Evolutionary conservation across 1,140 invertebrate genomes (phyloP), one percentile per base, ranked within the genome.

Genomic region (Micrasema minimum): DNA sequence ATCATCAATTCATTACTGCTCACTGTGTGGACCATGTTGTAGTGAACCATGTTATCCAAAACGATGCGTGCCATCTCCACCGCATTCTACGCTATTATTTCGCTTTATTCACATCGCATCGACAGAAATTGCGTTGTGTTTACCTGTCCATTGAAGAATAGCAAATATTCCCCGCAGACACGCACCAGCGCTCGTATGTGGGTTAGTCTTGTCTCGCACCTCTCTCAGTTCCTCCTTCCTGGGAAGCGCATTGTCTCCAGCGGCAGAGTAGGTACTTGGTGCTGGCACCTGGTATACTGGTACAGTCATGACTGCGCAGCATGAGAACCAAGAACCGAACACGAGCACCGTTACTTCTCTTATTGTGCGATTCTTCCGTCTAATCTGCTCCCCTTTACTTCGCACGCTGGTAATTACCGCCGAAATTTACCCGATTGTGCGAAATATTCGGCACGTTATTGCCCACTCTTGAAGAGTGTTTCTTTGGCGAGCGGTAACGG

Each of bases 161-260:
- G 7, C 7, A 31, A 7, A 31, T 2, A 31, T 31, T 31, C 26
- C 26, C 7, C 26, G 26, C 7, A 31, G 26, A 7, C 23, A 6
- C 2, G 26, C 2, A 48, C 22, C 10, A 45, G 38, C 41, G 20
- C 38, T 14, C 45, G 22, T 46, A 64, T 46, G 59, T 64, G 59
- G 59, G 59, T 64, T 64, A 64, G 59, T 64, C 59, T 38, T 64
- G 59, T 64, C 43, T 38, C 26, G 22, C 11, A 10, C 23, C 41
- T 45, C 59, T 64, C 59, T 62, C 45, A 26, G 59, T 31, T 64
- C 59, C 59, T 41, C 43, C 59, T 23, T 41, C 26, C 43, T 64
- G 59, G 59, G 43, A 62, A 64, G 9, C 20, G 41, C 59, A 64
- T 64, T 64, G 59, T 64, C 59, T 46, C 11, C 22, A 12, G 59